Evolutionary conservation across 53 echinoderm and acorn worm species (phyloP).

Genomic region (Paracentrotus lividus): DNA sequence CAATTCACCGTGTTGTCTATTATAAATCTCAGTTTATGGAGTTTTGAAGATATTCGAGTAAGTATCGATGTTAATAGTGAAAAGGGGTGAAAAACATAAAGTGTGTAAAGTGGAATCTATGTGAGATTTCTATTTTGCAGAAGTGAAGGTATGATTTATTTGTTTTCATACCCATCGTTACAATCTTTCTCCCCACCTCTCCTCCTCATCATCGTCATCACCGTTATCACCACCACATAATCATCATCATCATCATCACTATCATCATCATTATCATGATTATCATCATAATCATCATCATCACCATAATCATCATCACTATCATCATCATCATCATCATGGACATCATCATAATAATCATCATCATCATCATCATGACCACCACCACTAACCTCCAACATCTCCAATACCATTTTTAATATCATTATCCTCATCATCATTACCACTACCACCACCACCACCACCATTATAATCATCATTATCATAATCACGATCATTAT

Average conservation of each 20-base stretch:
- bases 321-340: not conserved
- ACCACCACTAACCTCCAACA: too few species aligned
- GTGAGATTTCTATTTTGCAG: too few species aligned
- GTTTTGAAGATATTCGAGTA: too few species aligned
- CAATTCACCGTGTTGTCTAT: not conserved
- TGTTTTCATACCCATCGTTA: too few species aligned
- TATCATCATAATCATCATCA: not conserved
- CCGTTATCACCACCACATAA: too few species aligned
- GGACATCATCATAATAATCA: not conserved
- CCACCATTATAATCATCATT: conserved; percentile 32
- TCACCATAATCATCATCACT: not conserved
- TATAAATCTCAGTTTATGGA: not conserved
- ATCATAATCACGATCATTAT: conserved; percentile 22
- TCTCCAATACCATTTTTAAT: not conserved
- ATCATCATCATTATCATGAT: not conserved
- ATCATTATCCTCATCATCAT: conserved; percentile 22
- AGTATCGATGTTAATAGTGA: too few species aligned
- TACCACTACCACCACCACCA: conserved; percentile 39
- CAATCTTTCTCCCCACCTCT: too few species aligned
- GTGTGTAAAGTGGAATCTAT: too few species aligned
- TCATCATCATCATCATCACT: not conserved
- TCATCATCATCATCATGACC: conserved; percentile 1
- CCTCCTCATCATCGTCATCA: too few species aligned
- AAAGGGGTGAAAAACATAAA: too few species aligned
- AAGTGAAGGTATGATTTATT: too few species aligned